Evolutionary conservation across 64 coral and sea anemone species (phyloP), one percentile per base, ranked within the genome.

Genomic region (Orbicella faveolata): DNA sequence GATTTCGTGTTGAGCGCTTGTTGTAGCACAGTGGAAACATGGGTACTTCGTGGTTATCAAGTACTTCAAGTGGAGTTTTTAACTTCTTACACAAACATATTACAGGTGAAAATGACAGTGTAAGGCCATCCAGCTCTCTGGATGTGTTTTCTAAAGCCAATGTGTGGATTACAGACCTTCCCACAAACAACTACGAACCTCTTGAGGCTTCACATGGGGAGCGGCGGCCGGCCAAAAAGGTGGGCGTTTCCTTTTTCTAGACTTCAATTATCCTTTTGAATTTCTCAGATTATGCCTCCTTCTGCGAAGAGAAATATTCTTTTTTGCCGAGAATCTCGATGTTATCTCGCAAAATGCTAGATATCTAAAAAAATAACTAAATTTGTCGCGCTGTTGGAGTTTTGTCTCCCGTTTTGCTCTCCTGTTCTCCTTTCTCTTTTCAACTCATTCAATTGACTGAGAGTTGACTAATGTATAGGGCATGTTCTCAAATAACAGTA

Each of bases 141-240:
- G 59, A 63, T 63, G 54, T 36, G 12, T 33, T 81, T 35, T 81
- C n/a, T 81, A 81, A 81, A 81, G 79, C 54, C 14, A 63, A n/a
- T 9, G 21, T 81, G 55, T 35, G 30, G 26, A 30, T 64, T 17
- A 36, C n/a, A 18, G 79, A 62, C 18, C 79, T 81, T 9, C 79
- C 79, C 25, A 81, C 79, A 19, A 81, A 81, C 17, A 81, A 62
- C 54, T 62, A 35, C 33, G 79, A 81, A 9, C 55, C 79, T 16
- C 54, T 81, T 81, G 79, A 81, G 79, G 59, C 16, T 19, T 81
- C 33, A 1, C 34, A 63, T 35, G 79, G 77, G 20, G 77, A 30
- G 13, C 79, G 79, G 17, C 33, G n/a, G 13, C n/a, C 57, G 25
- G 34, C 54, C 7, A 81, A 36, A 19, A 81, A 81, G 54, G 79